Percentiles rank a stretch among this genome's conserved stretches.
phyloP scores from a whole-genome alignment of 2,888 invertebrate genomes.

The Nemotelus pantherinus region DNA sequence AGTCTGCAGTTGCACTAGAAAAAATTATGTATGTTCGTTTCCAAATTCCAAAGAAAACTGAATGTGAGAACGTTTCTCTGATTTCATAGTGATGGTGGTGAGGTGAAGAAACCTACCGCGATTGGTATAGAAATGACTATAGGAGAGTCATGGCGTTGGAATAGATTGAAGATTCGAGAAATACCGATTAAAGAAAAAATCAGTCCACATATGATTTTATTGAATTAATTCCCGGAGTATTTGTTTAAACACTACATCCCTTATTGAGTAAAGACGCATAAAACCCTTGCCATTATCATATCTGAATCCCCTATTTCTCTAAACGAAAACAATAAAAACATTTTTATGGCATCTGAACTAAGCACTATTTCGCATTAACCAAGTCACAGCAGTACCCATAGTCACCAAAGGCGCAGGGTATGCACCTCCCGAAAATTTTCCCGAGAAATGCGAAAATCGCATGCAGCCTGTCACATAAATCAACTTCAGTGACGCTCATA shows the following conservation, averaged over 20 bases:
- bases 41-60: not conserved
- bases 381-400: not conserved
- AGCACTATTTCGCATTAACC: not conserved
- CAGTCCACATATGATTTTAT: no score
- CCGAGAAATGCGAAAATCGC: slow-evolving; percentile 48
- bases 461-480: slow-evolving; percentile 51
- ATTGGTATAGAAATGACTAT: no score
- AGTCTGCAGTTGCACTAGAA: slow-evolving; percentile 49
- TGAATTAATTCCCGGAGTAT: no score
- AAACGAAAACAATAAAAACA: not conserved
- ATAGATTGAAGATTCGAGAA: no score
- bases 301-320: no score
- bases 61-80: not conserved
- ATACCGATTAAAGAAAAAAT: no score
- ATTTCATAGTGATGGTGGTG: not conserved
- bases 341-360: slow-evolving; percentile 23
- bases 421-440: slow-evolving; percentile 41
- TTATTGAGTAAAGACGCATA: no score
- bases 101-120: no score
- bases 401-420: slow-evolving; percentile 21
- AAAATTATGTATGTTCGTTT: slow-evolving; percentile 20
- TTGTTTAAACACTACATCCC: no score
- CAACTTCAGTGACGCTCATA: slow-evolving; percentile 50
- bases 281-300: no score
- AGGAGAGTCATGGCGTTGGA: no score